A percentile compares a stretch with the other conserved stretches of the same genome.
phyloP scores from a whole-genome alignment of 2,113 vertebrate genomes.

The Pterophyllum scalare region DNA sequence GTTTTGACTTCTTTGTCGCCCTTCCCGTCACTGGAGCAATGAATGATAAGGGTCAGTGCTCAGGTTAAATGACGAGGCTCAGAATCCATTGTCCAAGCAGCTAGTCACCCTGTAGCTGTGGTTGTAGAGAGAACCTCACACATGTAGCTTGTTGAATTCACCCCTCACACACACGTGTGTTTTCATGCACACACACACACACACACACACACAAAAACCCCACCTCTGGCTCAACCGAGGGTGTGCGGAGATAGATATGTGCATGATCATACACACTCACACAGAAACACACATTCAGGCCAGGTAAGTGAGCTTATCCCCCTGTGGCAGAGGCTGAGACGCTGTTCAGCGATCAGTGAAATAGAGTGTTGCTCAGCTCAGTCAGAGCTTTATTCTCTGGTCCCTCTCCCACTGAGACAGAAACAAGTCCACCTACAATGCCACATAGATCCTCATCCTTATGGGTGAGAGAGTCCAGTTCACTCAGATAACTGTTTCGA shows the following conservation, averaged over 20 bases:
- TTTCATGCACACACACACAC: neutral
- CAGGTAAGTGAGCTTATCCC: conserved; percentile 73
- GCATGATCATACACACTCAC: conserved; percentile 15
- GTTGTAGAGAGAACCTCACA: conserved; percentile 8
- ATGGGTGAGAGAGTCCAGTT: conserved; percentile 38
- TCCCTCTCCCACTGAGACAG: conserved; percentile 54
- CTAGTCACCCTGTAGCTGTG: conserved; percentile 37
- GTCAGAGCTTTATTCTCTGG: conserved; percentile 63
- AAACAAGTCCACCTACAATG: conserved; percentile 41
- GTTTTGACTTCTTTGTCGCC: conserved; percentile 49
- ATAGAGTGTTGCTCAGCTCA: conserved; percentile 70
- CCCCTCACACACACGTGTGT: neutral
- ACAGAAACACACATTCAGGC: conserved; percentile 35
- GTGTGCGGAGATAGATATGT: conserved; percentile 18
- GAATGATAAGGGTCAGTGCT: conserved; percentile 69
- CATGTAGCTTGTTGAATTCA: conserved; percentile 3
- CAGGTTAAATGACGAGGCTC: conserved; percentile 72
- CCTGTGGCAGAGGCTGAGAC: conserved; percentile 61
- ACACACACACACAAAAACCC: no score
- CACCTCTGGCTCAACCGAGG: neutral
- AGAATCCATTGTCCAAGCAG: conserved; percentile 41
- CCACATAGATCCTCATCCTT: conserved; percentile 35
- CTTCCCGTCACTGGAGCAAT: conserved; percentile 38
- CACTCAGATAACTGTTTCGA: conserved; percentile 18
- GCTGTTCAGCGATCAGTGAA: conserved; percentile 78